Percentiles rank a stretch among this genome's conserved stretches.
Evolutionary conservation across 2,888 invertebrate species (phyloP).

Genomic region (Saturnia pavonia): DNA sequence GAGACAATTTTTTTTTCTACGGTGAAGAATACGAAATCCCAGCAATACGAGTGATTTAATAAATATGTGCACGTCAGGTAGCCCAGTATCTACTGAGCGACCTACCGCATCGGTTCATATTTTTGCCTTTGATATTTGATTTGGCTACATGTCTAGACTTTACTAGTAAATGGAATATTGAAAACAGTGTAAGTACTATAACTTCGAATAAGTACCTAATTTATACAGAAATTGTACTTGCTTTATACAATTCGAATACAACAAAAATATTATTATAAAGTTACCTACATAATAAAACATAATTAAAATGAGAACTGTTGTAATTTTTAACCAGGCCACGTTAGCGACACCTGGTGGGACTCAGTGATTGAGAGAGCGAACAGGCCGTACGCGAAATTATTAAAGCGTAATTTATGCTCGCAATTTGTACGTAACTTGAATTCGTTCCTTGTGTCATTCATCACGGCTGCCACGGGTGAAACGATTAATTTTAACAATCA

Average conservation of each 20-base stretch:
- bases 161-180: not conserved
- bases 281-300: slow-evolving; percentile 25
- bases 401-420: slow-evolving; percentile 79
- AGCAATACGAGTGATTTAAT: not conserved
- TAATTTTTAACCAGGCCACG: slow-evolving; percentile 68
- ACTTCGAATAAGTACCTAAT: not conserved
- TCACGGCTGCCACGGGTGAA: slow-evolving; percentile 57
- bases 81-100: not conserved
- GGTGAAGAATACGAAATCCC: not conserved
- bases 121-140: not conserved
- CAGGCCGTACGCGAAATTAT: slow-evolving; percentile 74
- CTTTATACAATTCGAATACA: not conserved
- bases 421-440: slow-evolving; percentile 78
- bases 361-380: slow-evolving; percentile 63
- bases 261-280: not conserved
- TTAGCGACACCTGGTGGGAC: slow-evolving; percentile 67
- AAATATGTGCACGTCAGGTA: not conserved
- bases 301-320: slow-evolving; percentile 45
- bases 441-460: slow-evolving; percentile 77
- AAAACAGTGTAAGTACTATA: not conserved
- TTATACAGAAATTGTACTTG: not conserved
- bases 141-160: not conserved
- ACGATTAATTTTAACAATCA: slow-evolving; percentile 72
- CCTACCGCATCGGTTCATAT: not conserved
- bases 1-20: not conserved